Conservation (phyloP, 2,113 vertebrate species). For the Polypterus senegalus region DNA sequence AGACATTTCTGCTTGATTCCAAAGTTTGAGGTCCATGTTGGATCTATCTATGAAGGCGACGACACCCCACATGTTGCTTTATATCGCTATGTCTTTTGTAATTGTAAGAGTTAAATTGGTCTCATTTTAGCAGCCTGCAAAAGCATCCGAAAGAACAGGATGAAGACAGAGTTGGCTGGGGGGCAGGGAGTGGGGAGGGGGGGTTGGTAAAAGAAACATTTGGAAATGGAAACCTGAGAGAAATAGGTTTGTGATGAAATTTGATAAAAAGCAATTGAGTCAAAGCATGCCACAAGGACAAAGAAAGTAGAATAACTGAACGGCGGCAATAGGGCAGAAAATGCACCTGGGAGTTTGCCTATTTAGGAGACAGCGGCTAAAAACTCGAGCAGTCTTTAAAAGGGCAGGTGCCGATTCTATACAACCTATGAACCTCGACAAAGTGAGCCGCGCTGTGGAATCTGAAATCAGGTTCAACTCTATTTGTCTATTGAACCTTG, state of each 20-base stretch:
- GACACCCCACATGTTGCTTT: slow-evolving; percentile 1
- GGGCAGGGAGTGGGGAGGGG: too few species aligned
- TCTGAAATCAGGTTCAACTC: slow-evolving; percentile 24
- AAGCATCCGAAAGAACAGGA: slow-evolving; percentile 7
- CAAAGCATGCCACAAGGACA: slow-evolving; percentile 27
- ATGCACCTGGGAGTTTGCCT: slow-evolving; percentile 21
- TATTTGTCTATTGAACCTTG: slow-evolving; percentile 10
- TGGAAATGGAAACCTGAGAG: slow-evolving; percentile 24
- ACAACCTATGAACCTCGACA: slow-evolving; percentile 39
- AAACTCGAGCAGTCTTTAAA: slow-evolving; percentile 18
- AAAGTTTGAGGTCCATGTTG: slow-evolving; percentile 4
- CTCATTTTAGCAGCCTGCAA: slow-evolving; percentile 2
- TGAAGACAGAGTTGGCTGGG: slow-evolving; percentile 15
- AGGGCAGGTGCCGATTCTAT: slow-evolving; percentile 44
- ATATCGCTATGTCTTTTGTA: neutral
- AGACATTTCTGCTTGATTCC: too few species aligned
- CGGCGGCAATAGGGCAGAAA: slow-evolving; percentile 2
- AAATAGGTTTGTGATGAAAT: slow-evolving; percentile 29
- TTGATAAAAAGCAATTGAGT: slow-evolving; percentile 30
- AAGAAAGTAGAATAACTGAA: slow-evolving; percentile 13
- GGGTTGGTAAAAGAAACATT: slow-evolving; percentile 5
- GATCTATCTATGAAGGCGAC: slow-evolving; percentile 13
- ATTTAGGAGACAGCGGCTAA: slow-evolving; percentile 19
- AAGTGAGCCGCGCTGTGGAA: slow-evolving; percentile 18
- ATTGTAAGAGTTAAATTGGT: neutral